phyloP scores from a whole-genome alignment of 2,797 vertebrate genomes.

The Pangasius macronema region DNA sequence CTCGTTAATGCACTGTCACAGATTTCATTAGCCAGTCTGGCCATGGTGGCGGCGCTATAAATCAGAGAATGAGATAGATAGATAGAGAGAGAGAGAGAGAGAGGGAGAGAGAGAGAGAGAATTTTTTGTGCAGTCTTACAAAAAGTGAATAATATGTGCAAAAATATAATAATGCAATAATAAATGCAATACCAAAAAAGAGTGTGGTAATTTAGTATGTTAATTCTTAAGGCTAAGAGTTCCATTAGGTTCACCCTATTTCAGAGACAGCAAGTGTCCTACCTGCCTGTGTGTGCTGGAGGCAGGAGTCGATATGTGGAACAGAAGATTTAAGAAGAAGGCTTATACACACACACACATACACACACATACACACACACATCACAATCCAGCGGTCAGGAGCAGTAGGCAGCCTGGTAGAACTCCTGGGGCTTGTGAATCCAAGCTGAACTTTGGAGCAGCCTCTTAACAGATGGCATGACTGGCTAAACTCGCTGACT shows the following conservation, averaged over 20 bases:
- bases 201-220: neutral
- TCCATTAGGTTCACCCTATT: slow-evolving; percentile 66
- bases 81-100: slow-evolving; percentile 50
- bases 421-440: slow-evolving; percentile 63
- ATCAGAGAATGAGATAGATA: slow-evolving; percentile 71
- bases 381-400: slow-evolving; percentile 67
- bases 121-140: neutral
- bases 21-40: slow-evolving; percentile 85
- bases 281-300: slow-evolving; percentile 60
- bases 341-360: slow-evolving; percentile 39
- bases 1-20: slow-evolving; percentile 88
- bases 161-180: slow-evolving; percentile 16
- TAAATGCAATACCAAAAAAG: slow-evolving; percentile 2
- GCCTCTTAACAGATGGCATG: slow-evolving; percentile 62
- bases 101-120: slow-evolving; percentile 16
- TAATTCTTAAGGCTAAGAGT: slow-evolving; percentile 22
- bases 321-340: slow-evolving; percentile 41
- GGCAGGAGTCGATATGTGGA: slow-evolving; percentile 59
- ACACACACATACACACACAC: slow-evolving; percentile 38
- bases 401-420: slow-evolving; percentile 62
- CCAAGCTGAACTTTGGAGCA: slow-evolving; percentile 62
- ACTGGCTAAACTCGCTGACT: slow-evolving; percentile 54
- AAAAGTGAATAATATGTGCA: neutral
- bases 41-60: slow-evolving; percentile 75
- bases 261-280: slow-evolving; percentile 59